These are phyloP conservation scores for Tetragonisca angustula DNA, from an alignment of 2,888 invertebrate species.

Conservation along the genomic window DNA sequence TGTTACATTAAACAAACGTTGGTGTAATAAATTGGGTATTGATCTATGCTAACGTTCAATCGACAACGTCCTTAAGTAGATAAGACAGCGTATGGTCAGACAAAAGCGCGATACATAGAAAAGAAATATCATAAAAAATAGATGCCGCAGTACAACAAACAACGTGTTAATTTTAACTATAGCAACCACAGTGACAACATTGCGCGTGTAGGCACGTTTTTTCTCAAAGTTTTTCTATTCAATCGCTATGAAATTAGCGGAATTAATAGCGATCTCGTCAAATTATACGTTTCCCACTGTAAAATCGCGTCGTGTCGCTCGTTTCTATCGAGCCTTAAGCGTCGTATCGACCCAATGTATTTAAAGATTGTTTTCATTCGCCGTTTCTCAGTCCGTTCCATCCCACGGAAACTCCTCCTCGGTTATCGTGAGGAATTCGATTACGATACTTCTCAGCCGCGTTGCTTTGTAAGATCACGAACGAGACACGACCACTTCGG, in stretches of 20 bases:
- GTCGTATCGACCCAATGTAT: neutral
- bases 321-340: neutral
- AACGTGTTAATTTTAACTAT: neutral
- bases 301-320: neutral
- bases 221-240: no score
- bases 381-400: neutral
- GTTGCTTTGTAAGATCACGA: neutral
- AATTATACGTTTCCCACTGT: neutral
- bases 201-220: neutral
- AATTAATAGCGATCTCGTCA: no score
- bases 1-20: no score
- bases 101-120: neutral
- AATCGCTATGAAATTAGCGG: no score
- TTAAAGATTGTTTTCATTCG: no score
- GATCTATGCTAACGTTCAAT: neutral
- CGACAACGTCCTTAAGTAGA: neutral
- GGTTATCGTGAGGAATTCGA: conserved; percentile 17
- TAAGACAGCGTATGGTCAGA: neutral
- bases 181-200: neutral
- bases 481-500: neutral
- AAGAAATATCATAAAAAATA: neutral
- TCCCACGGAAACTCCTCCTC: neutral
- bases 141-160: no score
- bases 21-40: no score
- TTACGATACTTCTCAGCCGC: conserved; percentile 14